Conservation (phyloP, 2,888 invertebrate genomes). For the Helobdella robusta region DNA sequence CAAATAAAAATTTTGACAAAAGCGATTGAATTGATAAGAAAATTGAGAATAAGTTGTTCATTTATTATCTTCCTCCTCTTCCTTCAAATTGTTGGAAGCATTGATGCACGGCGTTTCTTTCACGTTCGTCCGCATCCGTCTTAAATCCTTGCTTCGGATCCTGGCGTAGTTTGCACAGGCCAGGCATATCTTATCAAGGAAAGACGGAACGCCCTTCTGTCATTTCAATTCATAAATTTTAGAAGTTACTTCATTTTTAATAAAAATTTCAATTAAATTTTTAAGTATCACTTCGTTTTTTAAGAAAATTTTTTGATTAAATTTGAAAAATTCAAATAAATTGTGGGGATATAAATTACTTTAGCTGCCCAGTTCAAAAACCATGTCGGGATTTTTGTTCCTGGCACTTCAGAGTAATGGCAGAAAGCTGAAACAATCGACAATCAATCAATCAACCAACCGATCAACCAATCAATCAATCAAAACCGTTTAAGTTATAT, state of each 20-base stretch:
- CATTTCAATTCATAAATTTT: no score
- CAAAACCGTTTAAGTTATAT: no score
- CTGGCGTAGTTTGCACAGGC: slow-evolving; percentile 20
- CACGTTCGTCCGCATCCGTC: slow-evolving; percentile 11
- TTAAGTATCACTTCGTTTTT: neutral
- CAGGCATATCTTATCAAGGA: slow-evolving; percentile 23
- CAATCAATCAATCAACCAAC: no score
- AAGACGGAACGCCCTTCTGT: slow-evolving; percentile 22
- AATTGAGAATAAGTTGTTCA: no score
- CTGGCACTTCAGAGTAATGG: slow-evolving; percentile 11
- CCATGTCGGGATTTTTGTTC: slow-evolving; percentile 22
- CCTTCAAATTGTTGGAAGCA: no score
- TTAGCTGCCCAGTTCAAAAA: slow-evolving; percentile 20
- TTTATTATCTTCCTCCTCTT: no score
- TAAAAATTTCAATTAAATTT: neutral
- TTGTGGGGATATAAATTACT: neutral
- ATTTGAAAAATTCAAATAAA: neutral
- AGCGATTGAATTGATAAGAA: no score
- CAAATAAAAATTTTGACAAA: no score
- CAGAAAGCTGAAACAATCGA: slow-evolving; percentile 12
- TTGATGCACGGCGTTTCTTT: slow-evolving; percentile 16
- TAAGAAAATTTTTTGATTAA: neutral
- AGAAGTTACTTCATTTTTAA: no score
- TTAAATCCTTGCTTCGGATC: slow-evolving; percentile 5
- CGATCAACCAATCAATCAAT: no score